Percentiles rank a stretch among this genome's conserved stretches.
Conservation (phyloP, 1,140 invertebrate genomes). For the Asobara japonica region DNA sequence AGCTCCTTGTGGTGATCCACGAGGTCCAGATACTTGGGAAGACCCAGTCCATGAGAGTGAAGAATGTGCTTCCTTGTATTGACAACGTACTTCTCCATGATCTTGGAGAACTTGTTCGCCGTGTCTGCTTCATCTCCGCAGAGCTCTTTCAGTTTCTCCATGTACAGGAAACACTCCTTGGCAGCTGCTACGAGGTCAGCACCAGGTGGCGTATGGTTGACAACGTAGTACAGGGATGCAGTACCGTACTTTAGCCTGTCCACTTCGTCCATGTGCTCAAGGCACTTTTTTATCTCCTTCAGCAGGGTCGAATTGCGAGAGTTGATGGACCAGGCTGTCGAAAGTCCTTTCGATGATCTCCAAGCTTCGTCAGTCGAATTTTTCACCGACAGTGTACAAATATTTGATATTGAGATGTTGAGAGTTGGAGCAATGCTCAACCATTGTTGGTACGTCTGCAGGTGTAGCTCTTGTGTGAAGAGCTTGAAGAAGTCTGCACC, state of each 20-base stretch:
- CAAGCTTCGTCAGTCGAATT: slow-evolving; percentile 49
- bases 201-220: slow-evolving; percentile 61
- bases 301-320: slow-evolving; percentile 50
- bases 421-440: slow-evolving; percentile 54
- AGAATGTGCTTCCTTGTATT: slow-evolving; percentile 59
- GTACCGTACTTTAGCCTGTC: slow-evolving; percentile 52
- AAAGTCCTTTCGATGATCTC: slow-evolving; percentile 31
- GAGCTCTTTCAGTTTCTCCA: slow-evolving; percentile 42
- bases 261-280: slow-evolving; percentile 51
- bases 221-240: slow-evolving; percentile 59
- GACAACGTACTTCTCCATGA: slow-evolving; percentile 57
- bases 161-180: slow-evolving; percentile 55
- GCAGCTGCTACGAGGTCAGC: slow-evolving; percentile 62
- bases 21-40: slow-evolving; percentile 54
- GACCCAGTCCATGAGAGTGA: slow-evolving; percentile 53
- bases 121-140: slow-evolving; percentile 42
- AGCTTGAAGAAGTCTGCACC: slow-evolving; percentile 49
- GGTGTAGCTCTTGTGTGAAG: slow-evolving; percentile 60
- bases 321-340: slow-evolving; percentile 46
- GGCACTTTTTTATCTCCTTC: slow-evolving; percentile 57
- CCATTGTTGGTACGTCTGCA: slow-evolving; percentile 63
- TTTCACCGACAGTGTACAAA: slow-evolving; percentile 60
- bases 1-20: slow-evolving; percentile 52
- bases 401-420: slow-evolving; percentile 54
- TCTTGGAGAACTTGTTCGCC: slow-evolving; percentile 41